Evolutionary conservation across 2,797 vertebrate species (phyloP).

Genomic region (Melopsittacus undulatus): DNA sequence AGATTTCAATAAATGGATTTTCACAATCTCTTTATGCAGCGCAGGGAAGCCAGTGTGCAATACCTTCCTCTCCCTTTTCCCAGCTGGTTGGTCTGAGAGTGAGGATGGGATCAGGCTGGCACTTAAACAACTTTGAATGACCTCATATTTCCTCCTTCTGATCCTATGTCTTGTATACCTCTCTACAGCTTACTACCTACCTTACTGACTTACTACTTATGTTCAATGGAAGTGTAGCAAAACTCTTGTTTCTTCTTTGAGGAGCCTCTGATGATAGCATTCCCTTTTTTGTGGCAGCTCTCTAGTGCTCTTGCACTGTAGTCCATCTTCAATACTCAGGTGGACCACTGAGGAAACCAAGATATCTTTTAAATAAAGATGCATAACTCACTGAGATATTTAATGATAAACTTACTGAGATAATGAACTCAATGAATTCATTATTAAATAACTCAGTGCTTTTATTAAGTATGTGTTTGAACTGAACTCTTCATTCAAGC

Average conservation of each 20-base stretch:
- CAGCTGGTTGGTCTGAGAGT: not conserved
- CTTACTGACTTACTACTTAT: not conserved
- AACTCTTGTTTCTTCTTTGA: not conserved
- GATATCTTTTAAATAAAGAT: not conserved
- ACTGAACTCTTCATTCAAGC: not conserved
- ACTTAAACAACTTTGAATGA: not conserved
- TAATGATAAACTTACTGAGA: not conserved
- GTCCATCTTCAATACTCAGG: not conserved
- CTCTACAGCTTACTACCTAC: not conserved
- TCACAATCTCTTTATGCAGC: not conserved
- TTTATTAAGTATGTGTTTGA: not conserved
- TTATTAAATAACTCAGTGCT: not conserved
- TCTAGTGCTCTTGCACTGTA: not conserved
- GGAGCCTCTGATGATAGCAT: not conserved
- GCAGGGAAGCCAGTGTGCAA: not conserved
- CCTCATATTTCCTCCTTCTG: not conserved
- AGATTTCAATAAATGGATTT: not conserved
- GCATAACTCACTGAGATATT: not conserved
- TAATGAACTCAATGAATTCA: not conserved
- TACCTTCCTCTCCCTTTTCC: not conserved
- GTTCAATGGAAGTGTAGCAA: not conserved
- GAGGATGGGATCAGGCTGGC: not conserved
- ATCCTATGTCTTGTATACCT: not conserved
- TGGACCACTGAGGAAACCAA: not conserved
- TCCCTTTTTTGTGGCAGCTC: not conserved